Conservation (phyloP, 2,113 vertebrate species). For the Sinocyclocheilus rhinocerous region DNA sequence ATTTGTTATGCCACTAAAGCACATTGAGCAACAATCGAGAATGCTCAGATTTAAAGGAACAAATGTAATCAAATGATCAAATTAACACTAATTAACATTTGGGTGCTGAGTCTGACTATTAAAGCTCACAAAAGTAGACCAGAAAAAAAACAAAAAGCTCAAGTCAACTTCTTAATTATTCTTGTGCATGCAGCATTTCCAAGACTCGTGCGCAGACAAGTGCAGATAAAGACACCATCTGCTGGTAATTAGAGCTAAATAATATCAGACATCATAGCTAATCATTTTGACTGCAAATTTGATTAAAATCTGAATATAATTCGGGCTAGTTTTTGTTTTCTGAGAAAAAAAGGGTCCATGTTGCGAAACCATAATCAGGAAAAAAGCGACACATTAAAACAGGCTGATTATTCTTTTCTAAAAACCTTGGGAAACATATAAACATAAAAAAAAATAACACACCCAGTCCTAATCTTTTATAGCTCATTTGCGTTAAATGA, state of each 20-base stretch:
- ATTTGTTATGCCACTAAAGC: conserved; percentile 19
- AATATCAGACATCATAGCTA: conserved; percentile 96
- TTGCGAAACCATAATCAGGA: neutral
- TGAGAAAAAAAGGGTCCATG: conserved; percentile 36
- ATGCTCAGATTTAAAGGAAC: conserved; percentile 75
- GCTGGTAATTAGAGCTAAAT: conserved; percentile 99
- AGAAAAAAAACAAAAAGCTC: conserved; percentile 77
- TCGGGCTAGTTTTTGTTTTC: conserved; percentile 42
- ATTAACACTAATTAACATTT: conserved; percentile 97
- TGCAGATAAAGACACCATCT: conserved; percentile 99
- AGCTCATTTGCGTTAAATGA: conserved; percentile 90
- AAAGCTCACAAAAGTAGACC: conserved; percentile 80
- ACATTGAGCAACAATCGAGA: conserved; percentile 16
- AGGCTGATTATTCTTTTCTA: conserved; percentile 48
- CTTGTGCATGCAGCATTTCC: conserved; percentile 98
- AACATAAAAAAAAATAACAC: conserved; percentile 54
- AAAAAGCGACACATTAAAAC: conserved; percentile 22
- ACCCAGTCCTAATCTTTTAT: conserved; percentile 76
- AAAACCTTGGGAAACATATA: conserved; percentile 55
- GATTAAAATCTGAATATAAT: conserved; percentile 91
- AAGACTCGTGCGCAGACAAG: conserved; percentile 95
- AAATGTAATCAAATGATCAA: conserved; percentile 95
- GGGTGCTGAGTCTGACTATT: conserved; percentile 96
- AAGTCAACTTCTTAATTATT: conserved; percentile 99
- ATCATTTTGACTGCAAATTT: conserved; percentile 99